A percentile compares a stretch with the other conserved stretches of the same genome.
Conservation (phyloP, 2,888 invertebrate genomes). For the Matsumyia berberina region DNA sequence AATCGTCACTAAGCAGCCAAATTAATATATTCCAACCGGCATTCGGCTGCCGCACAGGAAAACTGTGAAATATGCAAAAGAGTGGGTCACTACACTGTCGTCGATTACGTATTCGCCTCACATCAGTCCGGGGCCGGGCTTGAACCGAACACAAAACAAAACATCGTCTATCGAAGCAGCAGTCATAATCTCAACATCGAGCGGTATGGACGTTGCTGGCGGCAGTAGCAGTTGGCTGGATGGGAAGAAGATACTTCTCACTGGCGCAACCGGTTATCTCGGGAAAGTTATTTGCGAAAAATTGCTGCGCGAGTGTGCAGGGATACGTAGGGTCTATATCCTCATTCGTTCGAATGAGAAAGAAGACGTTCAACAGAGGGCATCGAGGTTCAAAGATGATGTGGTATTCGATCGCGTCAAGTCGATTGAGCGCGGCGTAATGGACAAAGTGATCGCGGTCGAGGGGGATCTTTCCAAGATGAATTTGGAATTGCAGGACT, state of each 20-base stretch:
- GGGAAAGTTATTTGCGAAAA: constrained; percentile 79
- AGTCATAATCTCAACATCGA: constrained; percentile 61
- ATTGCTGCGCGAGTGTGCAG: constrained; percentile 76
- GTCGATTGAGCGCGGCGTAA: constrained; percentile 43
- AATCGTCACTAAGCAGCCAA: constrained; percentile 50
- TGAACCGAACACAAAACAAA: constrained; percentile 32
- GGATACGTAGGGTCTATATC: constrained; percentile 74
- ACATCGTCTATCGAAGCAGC: constrained; percentile 39
- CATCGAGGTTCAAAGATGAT: constrained; percentile 53
- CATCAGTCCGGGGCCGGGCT: constrained; percentile 38
- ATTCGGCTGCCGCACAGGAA: constrained; percentile 33
- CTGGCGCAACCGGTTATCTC: constrained; percentile 78
- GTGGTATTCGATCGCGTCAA: constrained; percentile 65
- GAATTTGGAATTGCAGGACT: constrained; percentile 55
- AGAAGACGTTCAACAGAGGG: constrained; percentile 56
- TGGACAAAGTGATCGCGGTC: constrained; percentile 65
- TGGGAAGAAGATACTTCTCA: constrained; percentile 78
- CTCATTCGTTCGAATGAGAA: constrained; percentile 58
- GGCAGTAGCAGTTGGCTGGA: constrained; percentile 66
- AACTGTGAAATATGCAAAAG: constrained; percentile 59
- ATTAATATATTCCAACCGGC: constrained; percentile 56
- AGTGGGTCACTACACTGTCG: constrained; percentile 46
- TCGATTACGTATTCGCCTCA: constrained; percentile 49
- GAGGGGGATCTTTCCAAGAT: constrained; percentile 62
- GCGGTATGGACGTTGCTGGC: constrained; percentile 70